Conservation (phyloP, 2,888 invertebrate species). For the Clistopyga incitator region DNA sequence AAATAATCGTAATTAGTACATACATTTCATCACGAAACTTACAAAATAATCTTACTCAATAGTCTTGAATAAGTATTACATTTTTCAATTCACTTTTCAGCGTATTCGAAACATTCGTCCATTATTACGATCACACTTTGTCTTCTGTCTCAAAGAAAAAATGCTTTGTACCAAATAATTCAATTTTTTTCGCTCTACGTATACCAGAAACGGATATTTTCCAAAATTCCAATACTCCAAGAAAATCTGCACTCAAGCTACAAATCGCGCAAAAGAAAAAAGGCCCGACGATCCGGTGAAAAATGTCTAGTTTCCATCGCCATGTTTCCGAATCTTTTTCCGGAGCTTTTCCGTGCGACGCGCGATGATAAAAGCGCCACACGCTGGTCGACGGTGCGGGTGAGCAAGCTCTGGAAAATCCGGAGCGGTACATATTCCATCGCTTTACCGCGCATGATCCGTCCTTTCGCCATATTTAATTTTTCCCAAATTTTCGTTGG, state of each 20-base stretch:
- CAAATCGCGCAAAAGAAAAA: neutral
- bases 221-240: neutral
- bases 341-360: conserved; percentile 12
- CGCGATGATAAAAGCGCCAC: conserved; percentile 55
- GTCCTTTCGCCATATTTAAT: conserved; percentile 81
- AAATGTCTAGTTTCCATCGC: conserved; percentile 23
- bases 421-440: neutral
- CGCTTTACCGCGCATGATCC: conserved; percentile 74
- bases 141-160: neutral
- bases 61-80: neutral
- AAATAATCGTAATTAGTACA: neutral
- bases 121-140: neutral
- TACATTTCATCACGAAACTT: neutral
- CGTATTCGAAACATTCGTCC: neutral
- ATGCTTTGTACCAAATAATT: neutral
- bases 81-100: neutral
- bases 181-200: neutral
- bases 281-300: neutral
- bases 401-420: conserved; percentile 48
- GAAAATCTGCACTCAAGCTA: conserved; percentile 14
- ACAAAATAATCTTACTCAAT: too few relatives aligned
- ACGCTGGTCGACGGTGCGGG: conserved; percentile 51
- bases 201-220: too few relatives aligned
- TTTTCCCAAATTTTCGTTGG: conserved; percentile 78
- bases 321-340: conserved; percentile 38